Evolutionary conservation across 2,113 vertebrate species (phyloP).

Genomic region (Sus scrofa): DNA sequence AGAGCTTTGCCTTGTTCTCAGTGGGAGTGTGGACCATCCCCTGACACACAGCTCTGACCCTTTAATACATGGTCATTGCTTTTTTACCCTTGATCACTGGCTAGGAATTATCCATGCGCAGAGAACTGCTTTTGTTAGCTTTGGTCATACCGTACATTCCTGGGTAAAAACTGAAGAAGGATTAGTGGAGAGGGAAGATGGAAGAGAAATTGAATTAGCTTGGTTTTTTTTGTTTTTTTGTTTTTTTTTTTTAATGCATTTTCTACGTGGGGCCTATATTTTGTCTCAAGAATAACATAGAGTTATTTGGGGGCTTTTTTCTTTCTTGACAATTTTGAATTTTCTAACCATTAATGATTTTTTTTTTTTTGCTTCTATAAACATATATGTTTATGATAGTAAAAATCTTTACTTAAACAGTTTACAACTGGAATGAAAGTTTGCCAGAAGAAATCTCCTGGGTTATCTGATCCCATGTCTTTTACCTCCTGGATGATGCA

Average conservation of each 20-base stretch:
- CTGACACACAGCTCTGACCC: slow-evolving; percentile 87
- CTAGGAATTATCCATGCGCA: slow-evolving; percentile 87
- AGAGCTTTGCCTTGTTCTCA: slow-evolving; percentile 80
- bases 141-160: slow-evolving; percentile 90
- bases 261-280: not conserved
- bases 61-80: slow-evolving; percentile 91
- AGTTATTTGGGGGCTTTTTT: slow-evolving; percentile 34
- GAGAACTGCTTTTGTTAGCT: slow-evolving; percentile 88
- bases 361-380: not conserved
- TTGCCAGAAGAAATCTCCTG: not conserved
- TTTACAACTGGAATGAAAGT: not conserved
- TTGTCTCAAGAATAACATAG: not conserved
- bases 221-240: not conserved
- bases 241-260: not conserved
- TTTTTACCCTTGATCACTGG: slow-evolving; percentile 90
- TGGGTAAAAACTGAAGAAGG: slow-evolving; percentile 74
- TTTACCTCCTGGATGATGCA: not conserved
- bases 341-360: not conserved
- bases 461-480: not conserved
- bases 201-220: not conserved
- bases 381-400: not conserved
- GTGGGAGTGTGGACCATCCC: slow-evolving; percentile 73
- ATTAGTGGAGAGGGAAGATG: slow-evolving; percentile 37
- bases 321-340: not conserved
- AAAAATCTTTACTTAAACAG: not conserved